Evolutionary conservation across 2,113 vertebrate species (phyloP).

Genomic region (Ellobius talpinus): DNA sequence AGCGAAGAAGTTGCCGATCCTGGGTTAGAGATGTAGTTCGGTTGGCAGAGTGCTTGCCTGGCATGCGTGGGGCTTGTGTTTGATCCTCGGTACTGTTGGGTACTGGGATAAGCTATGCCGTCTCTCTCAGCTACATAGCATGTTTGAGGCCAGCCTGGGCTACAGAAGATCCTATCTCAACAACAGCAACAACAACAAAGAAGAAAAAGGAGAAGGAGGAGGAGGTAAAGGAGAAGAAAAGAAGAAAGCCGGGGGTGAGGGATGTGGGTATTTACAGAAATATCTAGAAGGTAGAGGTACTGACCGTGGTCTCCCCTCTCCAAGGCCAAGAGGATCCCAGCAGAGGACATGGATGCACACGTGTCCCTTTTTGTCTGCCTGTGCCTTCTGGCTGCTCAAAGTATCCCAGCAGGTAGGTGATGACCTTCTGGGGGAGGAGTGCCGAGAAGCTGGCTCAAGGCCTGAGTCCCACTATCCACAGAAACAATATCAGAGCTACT

Average conservation of each 20-base stretch:
- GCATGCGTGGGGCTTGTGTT: too few relatives aligned
- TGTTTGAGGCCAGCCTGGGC: background rate
- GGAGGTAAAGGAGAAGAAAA: background rate
- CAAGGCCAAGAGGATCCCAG: background rate
- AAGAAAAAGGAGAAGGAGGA: background rate
- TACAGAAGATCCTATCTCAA: background rate
- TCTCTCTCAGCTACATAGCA: background rate
- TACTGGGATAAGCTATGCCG: background rate
- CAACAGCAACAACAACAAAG: background rate
- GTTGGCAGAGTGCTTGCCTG: background rate
- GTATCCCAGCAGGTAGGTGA: background rate
- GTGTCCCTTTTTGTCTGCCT: conserved; percentile 46
- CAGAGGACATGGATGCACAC: background rate
- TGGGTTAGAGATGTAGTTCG: background rate
- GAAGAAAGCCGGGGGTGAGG: background rate
- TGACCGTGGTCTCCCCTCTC: background rate
- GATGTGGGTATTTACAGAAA: background rate
- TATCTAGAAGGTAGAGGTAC: background rate
- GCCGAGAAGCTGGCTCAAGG: background rate
- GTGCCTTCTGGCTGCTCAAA: conserved; percentile 15
- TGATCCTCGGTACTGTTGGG: background rate
- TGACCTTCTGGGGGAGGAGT: background rate
- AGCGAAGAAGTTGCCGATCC: background rate
- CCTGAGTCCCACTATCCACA: background rate
- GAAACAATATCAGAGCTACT: rapidly evolving